Evolutionary conservation across 2,113 vertebrate species (phyloP).

Genomic region (Genyomyrus donnyi): DNA sequence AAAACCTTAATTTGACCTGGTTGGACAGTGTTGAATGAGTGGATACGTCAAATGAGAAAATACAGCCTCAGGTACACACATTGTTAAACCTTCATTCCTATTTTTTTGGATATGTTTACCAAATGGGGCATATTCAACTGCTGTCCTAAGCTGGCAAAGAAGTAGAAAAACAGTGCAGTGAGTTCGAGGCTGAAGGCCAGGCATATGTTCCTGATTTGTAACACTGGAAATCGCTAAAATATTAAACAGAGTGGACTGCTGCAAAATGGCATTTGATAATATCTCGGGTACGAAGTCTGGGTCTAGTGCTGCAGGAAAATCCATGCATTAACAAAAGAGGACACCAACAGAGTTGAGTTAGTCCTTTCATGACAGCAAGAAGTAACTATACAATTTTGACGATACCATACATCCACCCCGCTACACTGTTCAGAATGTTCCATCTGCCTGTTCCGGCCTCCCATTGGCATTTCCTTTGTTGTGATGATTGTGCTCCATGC

Average conservation of each 20-base stretch:
- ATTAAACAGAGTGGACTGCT: background rate
- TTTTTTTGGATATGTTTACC: background rate
- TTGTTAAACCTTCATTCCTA: background rate
- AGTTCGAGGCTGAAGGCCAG: conserved; percentile 6
- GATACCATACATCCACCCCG: background rate
- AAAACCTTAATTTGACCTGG: background rate
- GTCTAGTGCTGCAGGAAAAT: background rate
- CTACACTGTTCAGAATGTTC: background rate
- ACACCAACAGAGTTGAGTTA: background rate
- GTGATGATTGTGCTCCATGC: background rate
- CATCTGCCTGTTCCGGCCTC: background rate
- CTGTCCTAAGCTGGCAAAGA: background rate
- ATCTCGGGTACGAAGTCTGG: background rate
- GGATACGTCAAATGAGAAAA: background rate
- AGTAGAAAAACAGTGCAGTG: background rate
- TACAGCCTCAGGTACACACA: background rate
- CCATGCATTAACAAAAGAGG: background rate
- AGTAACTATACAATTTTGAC: background rate
- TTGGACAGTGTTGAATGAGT: background rate
- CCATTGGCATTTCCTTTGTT: background rate
- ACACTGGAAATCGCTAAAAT: background rate
- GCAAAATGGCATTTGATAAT: background rate
- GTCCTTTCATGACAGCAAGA: background rate
- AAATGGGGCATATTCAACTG: background rate
- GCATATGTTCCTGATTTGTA: background rate